Conservation (phyloP, 2,113 vertebrate species). For the Scortum barcoo region DNA sequence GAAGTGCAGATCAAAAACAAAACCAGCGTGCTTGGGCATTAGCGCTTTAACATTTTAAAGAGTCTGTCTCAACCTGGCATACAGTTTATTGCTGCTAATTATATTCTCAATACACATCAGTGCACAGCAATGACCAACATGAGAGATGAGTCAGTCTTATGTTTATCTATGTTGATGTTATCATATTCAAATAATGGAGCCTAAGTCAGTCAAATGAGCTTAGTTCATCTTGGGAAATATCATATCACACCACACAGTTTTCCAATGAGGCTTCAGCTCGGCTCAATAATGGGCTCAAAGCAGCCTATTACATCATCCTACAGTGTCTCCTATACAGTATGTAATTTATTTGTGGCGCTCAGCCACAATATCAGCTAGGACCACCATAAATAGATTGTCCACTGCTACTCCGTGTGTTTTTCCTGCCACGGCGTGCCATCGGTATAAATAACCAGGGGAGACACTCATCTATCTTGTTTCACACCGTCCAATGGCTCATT, state of each 20-base stretch:
- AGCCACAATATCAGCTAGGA: conserved; percentile 67
- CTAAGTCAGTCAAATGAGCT: conserved; percentile 15
- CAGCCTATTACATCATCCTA: conserved; percentile 60
- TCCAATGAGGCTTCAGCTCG: conserved; percentile 14
- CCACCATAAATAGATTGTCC: conserved; percentile 69
- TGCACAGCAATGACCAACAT: conserved; percentile 6
- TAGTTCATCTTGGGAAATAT: conserved; percentile 13
- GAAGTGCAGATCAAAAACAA: conserved; percentile 45
- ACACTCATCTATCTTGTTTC: conserved; percentile 27
- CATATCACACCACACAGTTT: conserved; percentile 17
- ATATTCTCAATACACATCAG: conserved; percentile 7
- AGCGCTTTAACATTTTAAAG: conserved; percentile 8
- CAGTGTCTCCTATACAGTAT: conserved; percentile 65
- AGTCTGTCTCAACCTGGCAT: not conserved
- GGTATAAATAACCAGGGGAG: conserved; percentile 60
- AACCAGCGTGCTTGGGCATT: conserved; percentile 25
- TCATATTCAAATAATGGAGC: conserved; percentile 11
- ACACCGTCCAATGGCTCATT: not conserved
- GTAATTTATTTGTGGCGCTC: conserved; percentile 62
- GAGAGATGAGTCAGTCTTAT: not conserved
- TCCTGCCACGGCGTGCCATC: conserved; percentile 45
- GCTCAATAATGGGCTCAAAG: conserved; percentile 43
- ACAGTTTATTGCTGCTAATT: not conserved
- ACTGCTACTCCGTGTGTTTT: conserved; percentile 51
- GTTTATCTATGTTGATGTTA: conserved; percentile 3